phyloP scores from a whole-genome alignment of 1,140 invertebrate species.

The Sesamia nonagrioides region DNA sequence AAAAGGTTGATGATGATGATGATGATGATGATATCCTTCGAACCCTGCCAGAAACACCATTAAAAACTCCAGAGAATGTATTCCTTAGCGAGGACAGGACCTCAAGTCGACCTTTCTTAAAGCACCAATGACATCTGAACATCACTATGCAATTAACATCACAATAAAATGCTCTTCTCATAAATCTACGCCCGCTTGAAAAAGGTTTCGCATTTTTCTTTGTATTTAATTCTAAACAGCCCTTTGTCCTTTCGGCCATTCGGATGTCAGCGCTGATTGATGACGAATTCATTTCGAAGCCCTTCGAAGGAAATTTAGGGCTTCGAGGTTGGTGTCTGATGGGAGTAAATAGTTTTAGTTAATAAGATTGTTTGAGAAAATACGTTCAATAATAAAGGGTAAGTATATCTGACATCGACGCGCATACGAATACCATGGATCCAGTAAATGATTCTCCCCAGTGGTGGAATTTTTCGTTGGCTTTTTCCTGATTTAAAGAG shows the following conservation, averaged over 20 bases:
- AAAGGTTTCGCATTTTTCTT: constrained; percentile 50
- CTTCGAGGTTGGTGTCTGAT: background rate
- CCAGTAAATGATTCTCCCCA: too few relatives aligned
- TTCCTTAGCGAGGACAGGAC: background rate
- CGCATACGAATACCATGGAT: too few relatives aligned
- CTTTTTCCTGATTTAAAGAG: too few relatives aligned
- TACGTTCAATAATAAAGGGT: too few relatives aligned
- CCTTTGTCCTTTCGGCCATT: constrained; percentile 67
- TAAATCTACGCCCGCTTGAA: constrained; percentile 20
- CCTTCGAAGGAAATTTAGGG: constrained; percentile 54
- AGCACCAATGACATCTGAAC: constrained; percentile 4
- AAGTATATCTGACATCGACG: too few relatives aligned
- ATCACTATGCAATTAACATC: constrained; percentile 14
- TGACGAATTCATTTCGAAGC: constrained; percentile 60
- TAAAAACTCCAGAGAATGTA: background rate
- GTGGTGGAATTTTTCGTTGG: too few relatives aligned
- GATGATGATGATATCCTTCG: too few relatives aligned
- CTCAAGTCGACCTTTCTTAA: background rate
- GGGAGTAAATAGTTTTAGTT: background rate
- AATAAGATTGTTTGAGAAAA: background rate
- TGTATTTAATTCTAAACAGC: constrained; percentile 63
- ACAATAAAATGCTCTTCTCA: background rate
- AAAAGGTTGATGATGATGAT: too few relatives aligned
- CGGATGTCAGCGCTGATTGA: constrained; percentile 70
- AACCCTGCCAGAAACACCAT: background rate